Base-by-base conservation (phyloP, 2,797 vertebrate species). In the Acanthis flammea region DNA sequence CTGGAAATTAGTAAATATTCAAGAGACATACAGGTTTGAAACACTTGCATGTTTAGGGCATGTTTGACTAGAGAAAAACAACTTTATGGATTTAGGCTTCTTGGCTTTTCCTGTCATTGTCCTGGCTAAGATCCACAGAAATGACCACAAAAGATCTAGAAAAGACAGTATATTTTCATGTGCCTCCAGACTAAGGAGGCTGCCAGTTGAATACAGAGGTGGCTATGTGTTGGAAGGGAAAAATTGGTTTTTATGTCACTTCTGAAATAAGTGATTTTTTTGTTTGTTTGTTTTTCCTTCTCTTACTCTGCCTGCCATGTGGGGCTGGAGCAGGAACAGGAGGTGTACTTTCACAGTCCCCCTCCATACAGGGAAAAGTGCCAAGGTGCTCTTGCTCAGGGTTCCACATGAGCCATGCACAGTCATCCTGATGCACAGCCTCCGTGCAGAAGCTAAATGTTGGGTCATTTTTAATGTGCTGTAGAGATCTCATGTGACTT, bases 161-260 rank as follows among this genome's bases (percentile, higher is more conserved):
- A 71, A n/a, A 48, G 13, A 23, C 8, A 42, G 10, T 33, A 2
- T 90, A 30, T 87, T 95, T 93, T 87, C 23, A 17, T 82, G 87
- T 88, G 39, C 41, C 31, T 89, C 23, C 41, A 67, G 24, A 33
- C 24, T 51, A 37, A 80, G 51, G 4, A 55, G 58, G 19, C 63
- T 92, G 88, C 86, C 86, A 92, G 6, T 1, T 50, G 70, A 95
- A 77, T 72, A 96, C 91, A 96, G 82, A 88, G 48, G 53, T 74
- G 48, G 39, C 82, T 86, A 6, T 96, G 83, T 96, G 15, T 90
- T 88, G 31, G 35, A 60, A 73, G 19, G 71, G 19, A 54, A 61
- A 88, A 55, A 18, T 7, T 41, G 12, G 0, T 42, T 88, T 90
- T 95, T 51, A n/a, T 76, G 35, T 86, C 48, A 30, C 41, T 83